phyloP scores from a whole-genome alignment of 2,797 vertebrate species.

The Lacerta bilineata region DNA sequence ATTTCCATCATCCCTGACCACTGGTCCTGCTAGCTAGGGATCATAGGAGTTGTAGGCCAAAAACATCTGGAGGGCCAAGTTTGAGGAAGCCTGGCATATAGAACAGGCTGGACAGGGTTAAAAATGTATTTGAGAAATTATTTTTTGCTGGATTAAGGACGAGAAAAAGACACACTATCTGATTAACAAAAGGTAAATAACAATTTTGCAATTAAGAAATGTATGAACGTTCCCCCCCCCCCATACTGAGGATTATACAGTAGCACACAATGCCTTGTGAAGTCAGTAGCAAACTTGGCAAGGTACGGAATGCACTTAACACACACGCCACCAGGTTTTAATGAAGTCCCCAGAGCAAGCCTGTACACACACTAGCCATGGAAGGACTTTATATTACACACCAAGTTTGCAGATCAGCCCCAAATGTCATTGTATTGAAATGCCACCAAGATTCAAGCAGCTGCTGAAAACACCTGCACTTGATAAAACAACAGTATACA shows the following conservation, averaged over 20 bases:
- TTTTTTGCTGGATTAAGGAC: constrained; percentile 31
- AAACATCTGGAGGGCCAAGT: neutral
- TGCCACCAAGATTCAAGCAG: neutral
- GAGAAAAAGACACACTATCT: constrained; percentile 13
- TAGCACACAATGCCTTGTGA: neutral
- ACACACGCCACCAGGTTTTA: neutral
- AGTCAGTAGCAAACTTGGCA: neutral
- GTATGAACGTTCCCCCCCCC: neutral
- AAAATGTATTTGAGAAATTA: neutral
- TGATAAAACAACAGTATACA: neutral
- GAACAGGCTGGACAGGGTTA: neutral
- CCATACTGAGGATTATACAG: neutral
- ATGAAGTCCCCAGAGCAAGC: constrained; percentile 7
- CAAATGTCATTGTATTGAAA: neutral
- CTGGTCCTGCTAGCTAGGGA: too few species aligned
- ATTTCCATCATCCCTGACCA: too few species aligned
- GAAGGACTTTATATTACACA: neutral
- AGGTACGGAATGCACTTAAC: neutral
- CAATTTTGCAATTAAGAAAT: neutral
- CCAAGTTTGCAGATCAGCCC: neutral
- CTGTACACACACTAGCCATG: constrained; percentile 1
- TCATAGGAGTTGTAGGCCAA: too few species aligned
- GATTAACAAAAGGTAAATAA: neutral
- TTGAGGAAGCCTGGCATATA: too few species aligned
- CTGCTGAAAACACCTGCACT: neutral